Percentiles rank a stretch among this genome's conserved stretches.
These are phyloP conservation scores for Leucophenga maculata DNA, from an alignment of 2,888 invertebrate species.

Conservation along the genomic window DNA sequence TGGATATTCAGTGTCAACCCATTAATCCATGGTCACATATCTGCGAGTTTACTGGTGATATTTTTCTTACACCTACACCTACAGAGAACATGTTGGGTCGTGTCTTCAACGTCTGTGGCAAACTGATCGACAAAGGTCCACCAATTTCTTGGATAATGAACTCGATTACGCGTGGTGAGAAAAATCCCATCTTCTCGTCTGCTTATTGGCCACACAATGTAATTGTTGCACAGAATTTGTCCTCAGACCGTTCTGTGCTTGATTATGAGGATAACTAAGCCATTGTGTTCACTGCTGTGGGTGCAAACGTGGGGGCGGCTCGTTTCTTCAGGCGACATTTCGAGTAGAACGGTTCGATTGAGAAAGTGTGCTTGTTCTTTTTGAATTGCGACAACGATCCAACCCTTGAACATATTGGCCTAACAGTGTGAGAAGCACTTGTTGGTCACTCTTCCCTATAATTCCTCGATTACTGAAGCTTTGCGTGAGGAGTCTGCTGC, in stretches of 20 bases:
- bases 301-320: conserved; percentile 99
- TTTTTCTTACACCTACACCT: too few relatives aligned
- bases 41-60: too few relatives aligned
- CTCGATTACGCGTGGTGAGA: conserved; percentile 99
- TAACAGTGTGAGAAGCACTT: conserved; percentile 99
- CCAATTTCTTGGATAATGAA: conserved; percentile 99
- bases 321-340: conserved; percentile 99
- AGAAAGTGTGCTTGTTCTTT: conserved; percentile 99
- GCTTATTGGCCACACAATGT: conserved; percentile 99
- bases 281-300: conserved; percentile 99
- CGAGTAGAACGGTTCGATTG: conserved; percentile 98
- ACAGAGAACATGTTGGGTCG: too few relatives aligned
- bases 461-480: conserved; percentile 99
- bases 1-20: conserved; percentile 98
- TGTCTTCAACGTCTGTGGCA: too few relatives aligned
- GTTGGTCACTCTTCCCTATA: conserved; percentile 97
- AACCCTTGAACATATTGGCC: conserved; percentile 99
- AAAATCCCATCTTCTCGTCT: conserved; percentile 99
- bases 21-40: conserved; percentile 99
- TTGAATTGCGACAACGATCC: conserved; percentile 99
- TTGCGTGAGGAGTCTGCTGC: conserved; percentile 99
- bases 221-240: conserved; percentile 99
- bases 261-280: conserved; percentile 99
- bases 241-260: conserved; percentile 97
- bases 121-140: conserved; percentile 99